Evolutionary conservation across 2,113 vertebrate genomes (phyloP).

Genomic region (Isichthys henryi): DNA sequence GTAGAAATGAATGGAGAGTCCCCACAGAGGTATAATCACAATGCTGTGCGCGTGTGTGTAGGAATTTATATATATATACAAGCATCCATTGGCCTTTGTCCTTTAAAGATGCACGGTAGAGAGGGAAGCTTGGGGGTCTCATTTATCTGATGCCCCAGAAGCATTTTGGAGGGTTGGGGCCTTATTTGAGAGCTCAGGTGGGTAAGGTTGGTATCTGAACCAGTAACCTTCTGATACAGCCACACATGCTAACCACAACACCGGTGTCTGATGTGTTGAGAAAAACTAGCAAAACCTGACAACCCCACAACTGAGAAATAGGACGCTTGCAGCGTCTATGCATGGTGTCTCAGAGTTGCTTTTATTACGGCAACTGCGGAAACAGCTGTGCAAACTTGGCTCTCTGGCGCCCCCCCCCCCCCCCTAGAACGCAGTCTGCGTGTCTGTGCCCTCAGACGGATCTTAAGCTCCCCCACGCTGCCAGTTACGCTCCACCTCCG

Average conservation of each 20-base stretch:
- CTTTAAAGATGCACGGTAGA: neutral
- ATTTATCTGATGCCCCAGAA: neutral
- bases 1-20: no score
- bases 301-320: neutral
- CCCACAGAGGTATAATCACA: no score
- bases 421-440: neutral
- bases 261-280: no score
- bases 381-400: neutral
- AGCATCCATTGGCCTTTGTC: no score
- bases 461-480: neutral
- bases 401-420: neutral
- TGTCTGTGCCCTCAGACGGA: neutral
- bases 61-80: no score
- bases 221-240: neutral
- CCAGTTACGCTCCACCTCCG: neutral
- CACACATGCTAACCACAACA: no score
- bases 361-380: neutral
- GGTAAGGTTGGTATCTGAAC: neutral
- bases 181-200: neutral
- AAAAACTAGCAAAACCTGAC: neutral
- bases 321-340: neutral
- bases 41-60: no score
- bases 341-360: neutral
- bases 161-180: neutral
- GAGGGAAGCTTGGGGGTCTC: neutral